Evolutionary conservation across 2,888 invertebrate species (phyloP).

Genomic region (Aporophyla nigra): DNA sequence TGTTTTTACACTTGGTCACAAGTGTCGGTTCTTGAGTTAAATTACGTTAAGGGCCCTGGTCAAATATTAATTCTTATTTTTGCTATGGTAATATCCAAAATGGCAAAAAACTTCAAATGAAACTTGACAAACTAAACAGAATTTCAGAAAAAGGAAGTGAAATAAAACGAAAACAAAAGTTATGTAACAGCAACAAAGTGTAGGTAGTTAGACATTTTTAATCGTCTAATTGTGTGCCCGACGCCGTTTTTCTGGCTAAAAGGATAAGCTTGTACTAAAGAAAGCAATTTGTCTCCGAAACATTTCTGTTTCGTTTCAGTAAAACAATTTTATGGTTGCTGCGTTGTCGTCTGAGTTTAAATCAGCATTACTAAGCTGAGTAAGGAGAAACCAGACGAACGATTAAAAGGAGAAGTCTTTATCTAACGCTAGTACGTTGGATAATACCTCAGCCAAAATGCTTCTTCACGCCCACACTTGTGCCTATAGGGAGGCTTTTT

Average conservation of each 20-base stretch:
- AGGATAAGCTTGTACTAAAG: slow-evolving; percentile 47
- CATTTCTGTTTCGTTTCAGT: slow-evolving; percentile 36
- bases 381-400: not conserved
- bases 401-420: not conserved
- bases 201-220: slow-evolving; percentile 34
- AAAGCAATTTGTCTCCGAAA: slow-evolving; percentile 45
- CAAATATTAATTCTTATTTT: not conserved
- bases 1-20: too few species aligned
- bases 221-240: slow-evolving; percentile 36
- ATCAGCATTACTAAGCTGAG: slow-evolving; percentile 6
- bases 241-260: slow-evolving; percentile 41
- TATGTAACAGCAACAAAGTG: slow-evolving; percentile 5
- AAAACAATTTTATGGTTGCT: slow-evolving; percentile 26
- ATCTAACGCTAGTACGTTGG: not conserved
- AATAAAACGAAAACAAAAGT: slow-evolving; percentile 1
- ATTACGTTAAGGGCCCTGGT: not conserved
- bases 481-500: too few species aligned
- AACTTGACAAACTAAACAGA: not conserved
- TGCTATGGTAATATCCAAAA: not conserved
- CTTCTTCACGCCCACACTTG: too few species aligned
- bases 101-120: not conserved
- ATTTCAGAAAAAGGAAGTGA: not conserved
- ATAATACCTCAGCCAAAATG: too few species aligned
- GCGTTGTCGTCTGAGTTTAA: not conserved
- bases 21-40: too few species aligned